Conservation (phyloP, 2,888 invertebrate genomes). For the Dascillus cervinus region DNA sequence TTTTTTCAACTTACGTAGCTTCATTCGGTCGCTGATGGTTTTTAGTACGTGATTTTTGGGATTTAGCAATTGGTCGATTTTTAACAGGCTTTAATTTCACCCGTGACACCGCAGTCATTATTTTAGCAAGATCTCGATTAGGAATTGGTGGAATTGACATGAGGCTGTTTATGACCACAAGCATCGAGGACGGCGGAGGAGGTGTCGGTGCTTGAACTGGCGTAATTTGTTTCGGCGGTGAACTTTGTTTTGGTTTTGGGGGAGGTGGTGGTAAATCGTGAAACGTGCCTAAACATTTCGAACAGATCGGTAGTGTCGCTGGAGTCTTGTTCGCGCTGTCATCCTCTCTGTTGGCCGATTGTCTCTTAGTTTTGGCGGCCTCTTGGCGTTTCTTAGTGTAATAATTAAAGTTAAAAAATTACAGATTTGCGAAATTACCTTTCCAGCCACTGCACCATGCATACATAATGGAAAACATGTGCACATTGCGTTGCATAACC, state of each 20-base stretch:
- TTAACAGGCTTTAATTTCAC: constrained; percentile 51
- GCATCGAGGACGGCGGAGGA: constrained; percentile 53
- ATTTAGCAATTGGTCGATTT: constrained; percentile 45
- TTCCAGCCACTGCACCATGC: too few species aligned
- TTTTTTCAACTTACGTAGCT: constrained; percentile 87
- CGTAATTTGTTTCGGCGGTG: constrained; percentile 53
- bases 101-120: constrained; percentile 46
- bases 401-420: too few species aligned
- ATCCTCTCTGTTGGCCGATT: too few species aligned
- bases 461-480: too few species aligned
- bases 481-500: too few species aligned
- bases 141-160: constrained; percentile 36
- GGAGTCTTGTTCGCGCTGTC: too few species aligned
- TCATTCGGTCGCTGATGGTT: constrained; percentile 91
- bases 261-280: constrained; percentile 61
- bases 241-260: constrained; percentile 54
- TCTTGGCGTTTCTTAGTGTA: too few species aligned
- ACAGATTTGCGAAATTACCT: too few species aligned
- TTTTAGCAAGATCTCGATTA: constrained; percentile 53
- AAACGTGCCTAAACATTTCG: too few species aligned
- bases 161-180: constrained; percentile 31
- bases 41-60: constrained; percentile 87
- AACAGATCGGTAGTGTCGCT: too few species aligned
- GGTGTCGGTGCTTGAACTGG: constrained; percentile 54
- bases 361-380: too few species aligned